These are phyloP conservation scores for Triplophysa dalaica DNA, from an alignment of 2,113 vertebrate genomes.

Conservation along the genomic window DNA sequence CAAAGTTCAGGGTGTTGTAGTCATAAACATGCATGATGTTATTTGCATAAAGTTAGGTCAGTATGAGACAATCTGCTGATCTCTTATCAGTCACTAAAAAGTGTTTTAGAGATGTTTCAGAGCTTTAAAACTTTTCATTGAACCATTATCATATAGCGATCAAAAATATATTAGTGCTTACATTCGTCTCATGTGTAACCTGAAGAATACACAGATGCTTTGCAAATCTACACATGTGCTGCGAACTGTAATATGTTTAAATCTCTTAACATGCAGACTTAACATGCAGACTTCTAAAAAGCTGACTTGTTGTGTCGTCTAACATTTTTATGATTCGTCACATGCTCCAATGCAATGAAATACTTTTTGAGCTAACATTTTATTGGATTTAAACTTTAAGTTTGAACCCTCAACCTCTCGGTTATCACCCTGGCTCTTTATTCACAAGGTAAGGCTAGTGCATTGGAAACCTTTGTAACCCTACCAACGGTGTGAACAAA, in stretches of 20 bases:
- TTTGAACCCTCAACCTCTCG: neutral
- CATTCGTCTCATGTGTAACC: neutral
- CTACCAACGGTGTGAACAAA: neutral
- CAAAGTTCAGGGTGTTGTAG: slow-evolving; percentile 61
- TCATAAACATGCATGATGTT: slow-evolving; percentile 15
- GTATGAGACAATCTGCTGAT: neutral
- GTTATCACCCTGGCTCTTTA: neutral
- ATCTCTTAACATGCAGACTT: neutral
- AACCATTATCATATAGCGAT: too few species aligned
- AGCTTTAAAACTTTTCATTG: neutral
- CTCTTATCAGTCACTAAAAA: slow-evolving; percentile 2
- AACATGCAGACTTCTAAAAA: neutral
- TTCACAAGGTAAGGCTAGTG: too few species aligned
- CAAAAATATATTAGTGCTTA: too few species aligned
- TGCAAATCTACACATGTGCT: neutral
- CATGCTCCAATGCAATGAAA: neutral
- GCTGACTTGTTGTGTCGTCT: neutral
- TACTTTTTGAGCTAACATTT: neutral
- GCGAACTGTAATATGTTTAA: neutral
- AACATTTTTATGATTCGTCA: neutral
- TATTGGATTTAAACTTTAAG: neutral
- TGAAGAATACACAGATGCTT: neutral
- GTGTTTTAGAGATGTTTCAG: neutral
- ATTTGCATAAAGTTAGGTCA: neutral
- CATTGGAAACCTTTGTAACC: neutral